A percentile compares a stretch with the other conserved stretches of the same genome.
phyloP scores from a whole-genome alignment of 1,140 invertebrate genomes.

The Drosophila asahinai region DNA sequence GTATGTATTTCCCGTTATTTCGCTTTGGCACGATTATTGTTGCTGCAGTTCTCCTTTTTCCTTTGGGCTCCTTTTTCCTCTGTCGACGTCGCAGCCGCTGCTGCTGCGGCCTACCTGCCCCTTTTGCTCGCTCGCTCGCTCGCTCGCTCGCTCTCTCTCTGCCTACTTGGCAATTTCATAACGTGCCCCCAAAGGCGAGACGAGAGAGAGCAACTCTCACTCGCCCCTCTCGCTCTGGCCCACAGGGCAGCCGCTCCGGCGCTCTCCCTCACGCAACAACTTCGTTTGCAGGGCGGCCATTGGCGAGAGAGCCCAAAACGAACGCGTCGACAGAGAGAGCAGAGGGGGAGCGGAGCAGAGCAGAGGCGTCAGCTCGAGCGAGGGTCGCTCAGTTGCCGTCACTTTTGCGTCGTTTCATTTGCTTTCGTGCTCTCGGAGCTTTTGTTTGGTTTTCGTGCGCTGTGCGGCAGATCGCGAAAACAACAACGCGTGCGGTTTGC shows the following conservation, averaged over 20 bases:
- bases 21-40: conserved; percentile 71
- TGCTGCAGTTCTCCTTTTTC: conserved; percentile 55
- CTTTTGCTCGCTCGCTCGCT: conserved; percentile 1
- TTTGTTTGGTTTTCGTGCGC: conserved; percentile 79
- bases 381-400: conserved; percentile 63
- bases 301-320: conserved; percentile 61
- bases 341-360: conserved; percentile 51
- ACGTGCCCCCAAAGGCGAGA: conserved; percentile 69
- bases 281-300: conserved; percentile 66
- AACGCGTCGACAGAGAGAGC: conserved; percentile 53
- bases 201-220: conserved; percentile 34
- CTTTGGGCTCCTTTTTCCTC: conserved; percentile 62
- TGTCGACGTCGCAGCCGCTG: conserved; percentile 16
- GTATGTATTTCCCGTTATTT: conserved; percentile 67
- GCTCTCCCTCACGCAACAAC: conserved; percentile 51
- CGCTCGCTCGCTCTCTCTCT: conserved; percentile 21
- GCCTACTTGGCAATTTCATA: conserved; percentile 73
- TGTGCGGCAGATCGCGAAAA: conserved; percentile 73
- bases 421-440: conserved; percentile 75
- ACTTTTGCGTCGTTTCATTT: conserved; percentile 79
- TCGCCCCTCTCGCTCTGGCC: conserved; percentile 23
- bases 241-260: conserved; percentile 1
- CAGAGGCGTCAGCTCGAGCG: conserved; percentile 48
- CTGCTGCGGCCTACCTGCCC: conserved; percentile 48
- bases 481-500: conserved; percentile 68